These are phyloP conservation scores for Creontiades dilutus DNA, from an alignment of 2,888 invertebrate species.

Conservation along the genomic window DNA sequence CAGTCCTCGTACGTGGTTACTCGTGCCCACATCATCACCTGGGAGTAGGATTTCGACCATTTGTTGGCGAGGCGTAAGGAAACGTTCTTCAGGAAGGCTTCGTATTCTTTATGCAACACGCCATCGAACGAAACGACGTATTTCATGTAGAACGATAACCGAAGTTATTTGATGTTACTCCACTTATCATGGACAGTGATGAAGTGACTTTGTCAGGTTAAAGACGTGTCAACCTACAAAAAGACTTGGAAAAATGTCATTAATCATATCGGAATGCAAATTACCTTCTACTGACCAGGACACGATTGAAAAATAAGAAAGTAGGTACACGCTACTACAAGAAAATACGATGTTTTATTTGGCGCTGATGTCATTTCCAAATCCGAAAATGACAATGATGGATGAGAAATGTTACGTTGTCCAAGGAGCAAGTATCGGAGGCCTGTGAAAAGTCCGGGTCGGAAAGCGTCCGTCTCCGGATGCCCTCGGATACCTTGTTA, in stretches of 20 bases:
- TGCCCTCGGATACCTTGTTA: neutral
- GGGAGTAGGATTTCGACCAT: too few species aligned
- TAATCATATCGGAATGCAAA: slow-evolving; percentile 23
- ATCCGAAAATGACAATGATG: slow-evolving; percentile 14
- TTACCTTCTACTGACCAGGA: neutral
- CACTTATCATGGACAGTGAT: neutral
- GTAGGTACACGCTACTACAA: neutral
- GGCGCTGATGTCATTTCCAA: slow-evolving; percentile 20
- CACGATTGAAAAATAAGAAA: slow-evolving; percentile 6
- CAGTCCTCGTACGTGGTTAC: too few species aligned
- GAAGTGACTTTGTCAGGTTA: neutral
- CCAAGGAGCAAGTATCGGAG: neutral
- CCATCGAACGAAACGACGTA: too few species aligned
- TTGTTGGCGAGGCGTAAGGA: too few species aligned
- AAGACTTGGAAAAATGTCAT: neutral
- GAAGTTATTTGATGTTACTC: too few species aligned
- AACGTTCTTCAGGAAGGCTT: too few species aligned
- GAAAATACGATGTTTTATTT: slow-evolving; percentile 22
- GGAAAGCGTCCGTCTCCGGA: slow-evolving; percentile 14
- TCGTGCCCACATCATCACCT: too few species aligned
- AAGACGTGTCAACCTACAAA: neutral
- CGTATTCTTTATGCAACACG: too few species aligned
- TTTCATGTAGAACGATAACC: too few species aligned
- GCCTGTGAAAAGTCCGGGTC: neutral
- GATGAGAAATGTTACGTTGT: slow-evolving; percentile 38